A percentile compares a stretch with the other conserved stretches of the same genome.
phyloP scores from a whole-genome alignment of 2,888 invertebrate species.

The Drosophila cracens region DNA sequence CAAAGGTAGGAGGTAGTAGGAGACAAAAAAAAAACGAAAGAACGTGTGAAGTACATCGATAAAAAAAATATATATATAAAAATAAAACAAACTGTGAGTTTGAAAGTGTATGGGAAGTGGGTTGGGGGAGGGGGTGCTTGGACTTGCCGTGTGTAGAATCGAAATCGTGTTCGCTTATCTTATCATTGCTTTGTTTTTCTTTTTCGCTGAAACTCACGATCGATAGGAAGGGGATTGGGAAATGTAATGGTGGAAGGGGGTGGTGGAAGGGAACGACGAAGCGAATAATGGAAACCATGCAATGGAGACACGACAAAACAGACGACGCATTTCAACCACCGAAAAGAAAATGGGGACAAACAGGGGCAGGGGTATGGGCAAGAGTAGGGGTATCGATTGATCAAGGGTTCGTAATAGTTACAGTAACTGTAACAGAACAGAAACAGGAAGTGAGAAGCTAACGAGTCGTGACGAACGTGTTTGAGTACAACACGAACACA shows the following conservation, averaged over 20 bases:
- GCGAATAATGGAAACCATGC: not conserved
- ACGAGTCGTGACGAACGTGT: conserved; percentile 44
- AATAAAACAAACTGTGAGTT: conserved; percentile 19
- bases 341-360: not conserved
- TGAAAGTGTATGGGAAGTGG: conserved; percentile 2
- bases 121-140: not conserved
- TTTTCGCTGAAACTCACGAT: conserved; percentile 28
- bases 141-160: conserved; percentile 4
- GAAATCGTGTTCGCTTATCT: conserved; percentile 51
- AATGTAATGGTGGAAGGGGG: conserved; percentile 6
- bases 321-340: conserved; percentile 47
- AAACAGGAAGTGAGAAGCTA: conserved; percentile 46
- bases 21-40: conserved; percentile 13
- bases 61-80: conserved; percentile 5
- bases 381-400: conserved; percentile 25
- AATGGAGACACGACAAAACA: conserved; percentile 19
- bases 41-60: conserved; percentile 54
- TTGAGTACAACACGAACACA: conserved; percentile 7
- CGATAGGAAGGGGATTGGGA: conserved; percentile 9
- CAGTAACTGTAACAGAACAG: conserved; percentile 1
- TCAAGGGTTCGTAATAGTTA: conserved; percentile 27
- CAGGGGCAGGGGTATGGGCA: not conserved
- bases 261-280: not conserved
- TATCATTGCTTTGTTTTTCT: conserved; percentile 49
- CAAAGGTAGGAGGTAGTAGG: conserved; percentile 1